Evolutionary conservation across 2,797 vertebrate species (phyloP).

Genomic region (Cirrhinus molitorella): DNA sequence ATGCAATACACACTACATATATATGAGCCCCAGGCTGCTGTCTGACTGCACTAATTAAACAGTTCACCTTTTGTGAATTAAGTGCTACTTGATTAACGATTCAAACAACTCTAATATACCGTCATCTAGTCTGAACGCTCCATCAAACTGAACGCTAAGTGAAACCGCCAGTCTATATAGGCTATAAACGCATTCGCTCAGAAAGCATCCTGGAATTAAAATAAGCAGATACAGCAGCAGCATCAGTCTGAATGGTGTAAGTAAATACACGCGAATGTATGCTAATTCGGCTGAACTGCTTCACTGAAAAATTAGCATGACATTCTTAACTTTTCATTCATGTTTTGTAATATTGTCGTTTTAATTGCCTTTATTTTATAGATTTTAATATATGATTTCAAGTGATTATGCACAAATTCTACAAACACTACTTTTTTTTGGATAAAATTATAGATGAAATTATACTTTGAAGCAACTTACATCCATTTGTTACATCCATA

Average conservation of each 20-base stretch:
- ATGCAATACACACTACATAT: not conserved
- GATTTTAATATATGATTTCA: not conserved
- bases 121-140: not conserved
- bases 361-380: not conserved
- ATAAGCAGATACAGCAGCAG: slow-evolving; percentile 21
- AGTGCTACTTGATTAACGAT: slow-evolving; percentile 1
- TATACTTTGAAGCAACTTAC: too few relatives aligned
- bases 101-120: not conserved
- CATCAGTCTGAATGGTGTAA: not conserved
- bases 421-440: too few relatives aligned
- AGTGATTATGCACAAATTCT: too few relatives aligned
- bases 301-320: slow-evolving; percentile 20
- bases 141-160: not conserved
- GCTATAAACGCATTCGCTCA: not conserved
- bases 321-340: not conserved
- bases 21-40: not conserved
- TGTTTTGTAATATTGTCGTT: not conserved
- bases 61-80: slow-evolving; percentile 1
- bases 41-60: slow-evolving; percentile 19
- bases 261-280: not conserved
- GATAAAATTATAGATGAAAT: too few relatives aligned
- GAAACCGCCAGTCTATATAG: not conserved
- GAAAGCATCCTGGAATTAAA: slow-evolving; percentile 32
- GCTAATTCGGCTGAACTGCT: not conserved
- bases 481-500: too few relatives aligned